Evolutionary conservation across 1,140 invertebrate species (phyloP), one percentile per base, ranked within the genome.

Genomic region (Leucophenga varia): DNA sequence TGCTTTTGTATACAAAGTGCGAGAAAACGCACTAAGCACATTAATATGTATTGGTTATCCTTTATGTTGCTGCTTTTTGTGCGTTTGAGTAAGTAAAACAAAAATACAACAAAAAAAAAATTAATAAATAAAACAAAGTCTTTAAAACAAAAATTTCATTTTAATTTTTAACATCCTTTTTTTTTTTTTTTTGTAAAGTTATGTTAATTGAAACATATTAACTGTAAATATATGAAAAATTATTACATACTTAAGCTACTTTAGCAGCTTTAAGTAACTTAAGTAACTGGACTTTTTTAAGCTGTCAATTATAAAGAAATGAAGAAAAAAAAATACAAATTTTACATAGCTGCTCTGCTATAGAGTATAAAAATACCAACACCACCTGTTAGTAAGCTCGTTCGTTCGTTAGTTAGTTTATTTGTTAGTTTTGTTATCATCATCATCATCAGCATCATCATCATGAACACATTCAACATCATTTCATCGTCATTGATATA

Each of bases 11-110:
- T 34, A 14, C 5, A 14, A 10, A 34, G 22, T 6, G 22, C 5
- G 5, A 25, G 10, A 25, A 10, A 5, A 25, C 10, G 5, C 22
- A 10, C 22, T 25, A 5, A 25, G 22, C 22, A 25, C 22, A 10
- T 10, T 5, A 25, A 25, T 10, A 34, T 34, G 32, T 34, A 34
- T 34, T 34, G 7, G 32, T 5, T 41, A 35, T 37, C 36, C 10
- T 45, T 54, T 19, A 20, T 54, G 7, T 49, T 48, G 13, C 37
- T 43, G 19, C 43, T 44, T n/a, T 43, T 49, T 44, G 43, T 42
- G 42, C 46, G 47, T 45, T 54, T 54, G 42, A 42, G 52, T 54
- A 46, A 54, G 52, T 50, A 36, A 6, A 25, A 25, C 22, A 5
- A 25, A 25, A 25, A 5, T 6, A 5, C 22, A 25, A 25, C 10